A percentile compares a stretch with the other conserved stretches of the same genome.
Evolutionary conservation across 2,797 vertebrate species (phyloP).

Genomic region (Hydrolagus colliei): DNA sequence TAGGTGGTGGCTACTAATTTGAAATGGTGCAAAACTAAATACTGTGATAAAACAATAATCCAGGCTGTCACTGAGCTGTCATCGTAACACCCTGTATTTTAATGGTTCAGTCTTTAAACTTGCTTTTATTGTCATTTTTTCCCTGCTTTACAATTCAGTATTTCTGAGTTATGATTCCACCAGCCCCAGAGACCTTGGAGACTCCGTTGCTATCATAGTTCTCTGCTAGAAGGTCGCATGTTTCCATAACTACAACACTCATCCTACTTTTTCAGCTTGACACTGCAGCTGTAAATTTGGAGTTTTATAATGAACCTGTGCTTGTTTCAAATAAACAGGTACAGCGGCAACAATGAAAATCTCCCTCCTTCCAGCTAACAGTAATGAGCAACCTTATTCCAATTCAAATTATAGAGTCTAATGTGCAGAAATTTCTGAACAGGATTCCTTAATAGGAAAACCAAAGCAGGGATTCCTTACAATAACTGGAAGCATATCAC

Average conservation of each 20-base stretch:
- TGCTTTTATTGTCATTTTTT: slow-evolving; percentile 7
- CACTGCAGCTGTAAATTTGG: slow-evolving; percentile 8
- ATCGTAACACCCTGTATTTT: slow-evolving; percentile 11
- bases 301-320: neutral
- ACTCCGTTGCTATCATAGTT: neutral
- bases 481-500: too few relatives aligned
- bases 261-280: neutral
- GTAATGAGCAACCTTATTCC: neutral
- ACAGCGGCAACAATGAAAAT: neutral
- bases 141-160: neutral
- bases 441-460: too few relatives aligned
- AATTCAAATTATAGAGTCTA: neutral
- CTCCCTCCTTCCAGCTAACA: neutral
- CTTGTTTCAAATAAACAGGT: neutral
- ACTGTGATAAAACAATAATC: slow-evolving; percentile 5
- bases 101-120: slow-evolving; percentile 13
- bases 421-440: too few relatives aligned
- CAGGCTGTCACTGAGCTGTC: neutral
- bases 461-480: too few relatives aligned
- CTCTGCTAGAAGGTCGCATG: neutral
- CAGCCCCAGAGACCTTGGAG: slow-evolving; percentile 20
- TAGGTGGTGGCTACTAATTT: neutral
- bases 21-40: neutral
- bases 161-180: slow-evolving; percentile 24
- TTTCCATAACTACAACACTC: slow-evolving; percentile 5